Evolutionary conservation across 2,113 vertebrate genomes (phyloP), one percentile per base, ranked within the genome.

Genomic region (Zootoca vivipara): DNA sequence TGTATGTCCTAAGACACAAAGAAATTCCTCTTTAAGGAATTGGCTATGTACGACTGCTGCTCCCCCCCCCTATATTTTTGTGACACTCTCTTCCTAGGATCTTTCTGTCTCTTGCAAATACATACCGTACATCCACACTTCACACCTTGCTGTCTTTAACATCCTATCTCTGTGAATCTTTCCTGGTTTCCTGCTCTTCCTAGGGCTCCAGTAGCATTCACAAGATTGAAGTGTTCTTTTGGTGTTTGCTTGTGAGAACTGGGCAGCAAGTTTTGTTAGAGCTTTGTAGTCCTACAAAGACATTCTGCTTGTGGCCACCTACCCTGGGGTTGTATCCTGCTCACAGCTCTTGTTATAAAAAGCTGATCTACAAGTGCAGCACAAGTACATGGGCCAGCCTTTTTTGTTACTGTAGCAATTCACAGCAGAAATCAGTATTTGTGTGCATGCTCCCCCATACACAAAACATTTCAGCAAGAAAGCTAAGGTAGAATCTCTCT

Each of bases 241-340:
- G 22, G 35, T 62, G n/a, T 62, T 33, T 40, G 20, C 72, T 5
- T 87, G 6, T 30, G 38, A 18, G 89, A 77, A 78, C 80, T 82
- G 75, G 73, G 13, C 35, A 92, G n/a, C 64, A 72, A 52, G 85
- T 52, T 78, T 52, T 8, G 81, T 86, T 89, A 65, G 42, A 58
- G 42, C 87, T 90, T 88, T 89, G 40, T 79, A 82, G 88, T 42
- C 88, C 89, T 91, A 26, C 28, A 33, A 46, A 40, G 82, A 85
- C 91, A 42, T 2, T 86, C 87, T 75, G 38, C 1, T 4, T 88
- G 84, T 7, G 33, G 1, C 67, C 62, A 87, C 70, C 80, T 86
- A 9, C 46, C 65, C 65, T 13, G 33, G 46, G 85, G 79, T 89
- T 89, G 77, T 18, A 75, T 91, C 88, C 85, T 93, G 89, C 91